Percentiles rank a stretch among this genome's conserved stretches.
These are phyloP conservation scores for Ormyrus rosae DNA, from an alignment of 2,888 invertebrate genomes.

Conservation along the genomic window DNA sequence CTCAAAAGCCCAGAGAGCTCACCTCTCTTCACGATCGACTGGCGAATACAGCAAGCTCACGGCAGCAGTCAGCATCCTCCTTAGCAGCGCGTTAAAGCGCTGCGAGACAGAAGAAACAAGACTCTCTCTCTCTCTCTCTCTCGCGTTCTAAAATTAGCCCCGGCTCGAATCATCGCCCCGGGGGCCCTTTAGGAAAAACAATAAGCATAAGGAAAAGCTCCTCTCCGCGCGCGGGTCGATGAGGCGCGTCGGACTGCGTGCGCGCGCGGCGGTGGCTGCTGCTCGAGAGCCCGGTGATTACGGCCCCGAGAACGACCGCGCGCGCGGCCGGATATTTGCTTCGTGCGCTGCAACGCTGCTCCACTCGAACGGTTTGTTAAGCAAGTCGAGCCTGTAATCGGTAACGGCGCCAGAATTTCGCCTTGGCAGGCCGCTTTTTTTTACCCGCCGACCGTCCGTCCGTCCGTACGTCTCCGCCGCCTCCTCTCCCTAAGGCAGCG, in stretches of 20 bases:
- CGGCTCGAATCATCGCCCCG: background rate
- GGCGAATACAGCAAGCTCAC: no score
- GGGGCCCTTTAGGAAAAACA: conserved; percentile 5
- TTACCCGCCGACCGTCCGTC: background rate
- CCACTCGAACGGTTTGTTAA: conserved; percentile 27
- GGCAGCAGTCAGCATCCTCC: no score
- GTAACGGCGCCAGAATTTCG: conserved; percentile 51
- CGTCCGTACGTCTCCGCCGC: no score
- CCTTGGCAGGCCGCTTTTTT: conserved; percentile 9
- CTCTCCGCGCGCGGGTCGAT: conserved; percentile 1
- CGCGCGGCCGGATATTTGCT: conserved; percentile 28
- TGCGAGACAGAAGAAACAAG: background rate
- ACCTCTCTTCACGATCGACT: no score
- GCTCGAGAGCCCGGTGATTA: conserved; percentile 40
- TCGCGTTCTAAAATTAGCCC: conserved; percentile 24
- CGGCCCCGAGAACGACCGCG: conserved; percentile 6
- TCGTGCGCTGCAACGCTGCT: background rate
- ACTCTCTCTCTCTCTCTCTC: no score
- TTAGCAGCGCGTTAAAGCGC: no score
- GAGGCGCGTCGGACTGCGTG: conserved; percentile 20
- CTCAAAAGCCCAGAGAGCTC: no score
- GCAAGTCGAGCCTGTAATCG: conserved; percentile 38
- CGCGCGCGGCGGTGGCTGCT: background rate
- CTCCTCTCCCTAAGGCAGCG: no score
- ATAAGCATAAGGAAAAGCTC: conserved; percentile 10